Evolutionary conservation across 2,888 invertebrate genomes (phyloP), one percentile per base, ranked within the genome.

Genomic region (Endotricha flammealis): DNA sequence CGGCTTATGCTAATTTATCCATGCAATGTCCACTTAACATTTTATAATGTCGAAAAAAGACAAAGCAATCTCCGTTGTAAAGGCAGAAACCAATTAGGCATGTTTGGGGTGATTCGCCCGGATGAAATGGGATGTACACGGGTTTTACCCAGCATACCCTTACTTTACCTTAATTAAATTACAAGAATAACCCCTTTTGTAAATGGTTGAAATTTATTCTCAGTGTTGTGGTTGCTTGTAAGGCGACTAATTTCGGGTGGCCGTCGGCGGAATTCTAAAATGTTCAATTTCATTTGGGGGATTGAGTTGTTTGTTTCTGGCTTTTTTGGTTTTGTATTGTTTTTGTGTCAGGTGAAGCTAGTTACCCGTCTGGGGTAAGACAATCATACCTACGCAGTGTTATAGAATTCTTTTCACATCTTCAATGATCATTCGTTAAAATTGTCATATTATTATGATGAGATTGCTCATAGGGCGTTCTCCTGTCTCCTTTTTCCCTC

Each of bases 161-260:
- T 22, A 27, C 44, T 33, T 33, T 34, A 51, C 50, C 45, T 54
- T 54, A 54, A 58, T 58, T 56, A 51, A 58, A 56, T 53, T 48
- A 53, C 48, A 51, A 50, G 51, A 50, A 48, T n/a, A 52, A 46
- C 44, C 54, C 47, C 46, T 52, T 55, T 50, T 46, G 52, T 48
- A 44, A 48, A 45, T 42, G 50, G 43, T 32, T 38, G 31, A 36
- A 48, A 54, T 58, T 51, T 53, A 52, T 53, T 52, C 48, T 38
- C n/a, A 37, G 22, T 31, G 36, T 39, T 37, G 39, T 29, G 39
- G 42, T 23, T 35, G 17, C 33, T 38, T 33, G 20, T 33, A 20
- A 20, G 12, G 34, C 17, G 36, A 36, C 39, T 38, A 37, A 39
- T 44, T 41, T 30, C 8, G 32, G 16, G 31, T 36, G 30, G 28